phyloP scores from a whole-genome alignment of 2,113 vertebrate genomes.

The Sylvietta virens region DNA sequence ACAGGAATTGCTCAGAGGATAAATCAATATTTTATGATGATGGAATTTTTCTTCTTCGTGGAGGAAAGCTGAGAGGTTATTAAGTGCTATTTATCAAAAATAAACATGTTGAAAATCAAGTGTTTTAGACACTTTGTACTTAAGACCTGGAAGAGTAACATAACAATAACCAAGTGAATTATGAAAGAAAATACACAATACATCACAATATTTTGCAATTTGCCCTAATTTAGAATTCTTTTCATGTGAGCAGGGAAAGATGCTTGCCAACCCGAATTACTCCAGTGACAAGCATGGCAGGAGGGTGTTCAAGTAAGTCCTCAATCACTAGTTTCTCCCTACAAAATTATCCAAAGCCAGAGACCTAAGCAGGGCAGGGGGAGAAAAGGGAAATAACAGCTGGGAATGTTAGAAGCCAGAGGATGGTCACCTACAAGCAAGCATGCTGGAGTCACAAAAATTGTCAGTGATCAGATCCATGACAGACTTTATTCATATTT shows the following conservation, averaged over 20 bases:
- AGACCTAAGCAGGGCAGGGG: background rate
- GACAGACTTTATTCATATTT: background rate
- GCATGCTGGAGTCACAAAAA: background rate
- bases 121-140: background rate
- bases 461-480: background rate
- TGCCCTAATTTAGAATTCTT: background rate
- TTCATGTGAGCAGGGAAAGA: background rate
- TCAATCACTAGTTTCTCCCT: background rate
- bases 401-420: background rate
- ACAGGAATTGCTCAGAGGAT: background rate
- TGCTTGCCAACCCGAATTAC: background rate
- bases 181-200: background rate
- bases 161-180: background rate
- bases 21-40: conserved; percentile 41
- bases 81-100: conserved; percentile 38
- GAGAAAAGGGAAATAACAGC: background rate
- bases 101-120: conserved; percentile 2
- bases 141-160: background rate
- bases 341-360: background rate
- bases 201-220: background rate
- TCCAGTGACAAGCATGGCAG: background rate
- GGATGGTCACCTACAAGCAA: background rate
- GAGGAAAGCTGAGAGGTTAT: background rate
- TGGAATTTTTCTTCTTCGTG: background rate
- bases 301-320: background rate